Evolutionary conservation across 92 coral and sea anemone species (phyloP), one percentile per base, ranked within the genome.

Genomic region (Epizoanthus illoricatus): DNA sequence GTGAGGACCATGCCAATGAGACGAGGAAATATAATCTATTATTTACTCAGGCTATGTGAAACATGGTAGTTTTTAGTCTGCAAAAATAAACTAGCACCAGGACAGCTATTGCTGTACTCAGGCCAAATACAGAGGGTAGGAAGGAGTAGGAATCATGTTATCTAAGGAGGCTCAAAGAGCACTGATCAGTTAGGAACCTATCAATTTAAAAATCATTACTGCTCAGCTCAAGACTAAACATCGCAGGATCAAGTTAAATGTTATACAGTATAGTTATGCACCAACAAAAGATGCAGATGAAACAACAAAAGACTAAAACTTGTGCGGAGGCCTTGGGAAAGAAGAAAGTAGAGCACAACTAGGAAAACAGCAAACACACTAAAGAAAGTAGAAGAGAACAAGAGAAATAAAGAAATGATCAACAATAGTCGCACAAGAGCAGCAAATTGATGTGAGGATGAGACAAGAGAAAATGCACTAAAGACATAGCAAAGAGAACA

Each of bases 381-480:
- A 28, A 28, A 28, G 36, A 28, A 28, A 28, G 36, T 28, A 28
- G 36, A 28, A 28, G 36, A 55, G 43, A 71, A 19, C 9, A 28
- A 28, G 36, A 28, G 36, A 28, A 28, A 28, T 28, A 28, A 28
- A 28, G 36, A 28, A 28, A 28, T 42, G 47, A 7, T 71, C 8
- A 61, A 20, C 52, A 79, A 10, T 10, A 57, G 83, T 54, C 69
- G 84, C 40, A 66, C 75, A 66, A 66, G 84, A 66, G 76, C 84
- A 65, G 54, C 75, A 43, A 75, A 61, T 7, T 43, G 36, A 84
- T 45, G 43, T 73, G 13, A 73, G 62, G 24, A 20, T 28, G 68
- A 24, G 82, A 84, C 4, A 84, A 64, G 73, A 72, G 86, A 18
- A 54, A 33, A 65, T 73, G 5, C 55, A 16, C 74, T 7, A 65